A percentile compares a stretch with the other conserved stretches of the same genome.
phyloP scores from a whole-genome alignment of 2,797 vertebrate species.

The Sorex maritimensis region DNA sequence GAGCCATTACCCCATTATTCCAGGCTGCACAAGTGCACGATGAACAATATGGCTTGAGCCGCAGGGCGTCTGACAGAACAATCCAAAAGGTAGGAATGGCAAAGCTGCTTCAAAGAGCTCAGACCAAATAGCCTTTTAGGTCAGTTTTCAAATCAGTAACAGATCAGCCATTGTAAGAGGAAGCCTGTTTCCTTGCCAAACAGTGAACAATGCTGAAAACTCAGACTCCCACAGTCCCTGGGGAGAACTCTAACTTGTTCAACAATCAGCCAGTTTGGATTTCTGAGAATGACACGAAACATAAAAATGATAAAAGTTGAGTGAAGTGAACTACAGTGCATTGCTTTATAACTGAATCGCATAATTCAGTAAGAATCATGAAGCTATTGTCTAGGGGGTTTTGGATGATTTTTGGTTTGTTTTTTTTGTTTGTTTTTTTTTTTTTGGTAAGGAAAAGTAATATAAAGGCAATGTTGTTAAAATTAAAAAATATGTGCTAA shows the following conservation, averaged over 20 bases:
- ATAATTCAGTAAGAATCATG: conserved; percentile 9
- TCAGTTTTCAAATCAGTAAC: conserved; percentile 67
- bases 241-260: conserved; percentile 42
- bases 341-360: not conserved
- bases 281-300: conserved; percentile 47
- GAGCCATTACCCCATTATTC: not conserved
- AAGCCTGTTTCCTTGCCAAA: conserved; percentile 63
- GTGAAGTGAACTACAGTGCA: conserved; percentile 5
- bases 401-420: not conserved
- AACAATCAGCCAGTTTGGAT: not conserved
- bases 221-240: not conserved
- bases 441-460: conserved; percentile 33
- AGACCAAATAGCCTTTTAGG: conserved; percentile 59
- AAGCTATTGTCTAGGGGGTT: conserved; percentile 22
- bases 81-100: conserved; percentile 29
- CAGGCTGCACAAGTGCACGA: not conserved
- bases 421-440: not conserved
- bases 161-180: conserved; percentile 34
- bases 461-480: conserved; percentile 60
- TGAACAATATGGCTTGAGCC: conserved; percentile 15
- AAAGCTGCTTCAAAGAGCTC: conserved; percentile 14
- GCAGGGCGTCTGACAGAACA: not conserved
- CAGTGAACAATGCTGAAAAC: not conserved
- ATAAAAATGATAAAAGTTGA: conserved; percentile 54
- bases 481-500: conserved; percentile 72